Base-by-base conservation (phyloP, 2,113 vertebrate genomes). In the Poeciliopsis retropinna region DNA sequence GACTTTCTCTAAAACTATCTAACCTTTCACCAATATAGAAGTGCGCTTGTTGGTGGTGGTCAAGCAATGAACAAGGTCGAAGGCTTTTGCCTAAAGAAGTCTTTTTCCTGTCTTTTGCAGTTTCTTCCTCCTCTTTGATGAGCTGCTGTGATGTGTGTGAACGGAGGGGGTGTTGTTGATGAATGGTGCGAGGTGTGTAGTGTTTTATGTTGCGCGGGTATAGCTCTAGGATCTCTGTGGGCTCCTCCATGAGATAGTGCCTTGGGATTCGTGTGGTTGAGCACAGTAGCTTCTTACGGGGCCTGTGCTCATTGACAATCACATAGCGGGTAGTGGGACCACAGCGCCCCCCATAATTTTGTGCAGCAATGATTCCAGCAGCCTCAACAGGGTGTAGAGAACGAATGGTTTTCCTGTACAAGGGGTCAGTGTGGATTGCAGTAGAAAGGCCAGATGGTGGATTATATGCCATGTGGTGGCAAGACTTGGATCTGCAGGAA, bases 291-390 rank as follows among this genome's bases (percentile, higher is more conserved):
- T 95, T 96, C 74, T 92, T 94, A 64, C 92, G 91, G 70, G 95
- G 70, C 29, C 96, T 95, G 0, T 91, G 94, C 84, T 97, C 97
- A 0, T 96, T 96, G 60, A 97, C 88, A 2, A 97, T 77, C 27
- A 95, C 93, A 60, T 97, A 97, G 37, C 94, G 94, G 29, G 96
- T 94, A 60, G 93, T 61, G 1, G 88, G 95, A 6, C 94, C 87
- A 1, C 93, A 90, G 0, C 83, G 93, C 17, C 93, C 93, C 0
- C 72, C 71, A 11, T 95, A 92, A 47, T 83, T 91, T 39, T 90
- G 92, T 10, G 86, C 87, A 0, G 92, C 60, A 70, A 92, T 14
- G 67, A 92, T 80, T 12, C 92, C 86, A 0, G 67, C 60, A 6
- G 91, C 76, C 62, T 95, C 94, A 0, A 85, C 92, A 0, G 89